Conservation (phyloP, 2,888 invertebrate genomes). For the Parnassius orleans region DNA sequence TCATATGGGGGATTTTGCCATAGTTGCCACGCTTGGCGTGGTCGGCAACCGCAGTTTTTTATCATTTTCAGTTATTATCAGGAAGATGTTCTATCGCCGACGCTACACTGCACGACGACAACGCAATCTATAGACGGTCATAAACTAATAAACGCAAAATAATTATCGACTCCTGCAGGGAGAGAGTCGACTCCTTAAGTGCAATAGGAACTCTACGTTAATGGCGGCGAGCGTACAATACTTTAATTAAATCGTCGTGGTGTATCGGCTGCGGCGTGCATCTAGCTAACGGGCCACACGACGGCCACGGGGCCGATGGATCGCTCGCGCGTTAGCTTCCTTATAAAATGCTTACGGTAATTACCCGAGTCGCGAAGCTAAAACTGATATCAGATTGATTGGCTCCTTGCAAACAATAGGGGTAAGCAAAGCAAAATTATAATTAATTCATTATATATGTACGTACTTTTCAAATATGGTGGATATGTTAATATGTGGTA, state of each 20-base stretch:
- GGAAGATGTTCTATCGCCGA: no score
- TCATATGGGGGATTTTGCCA: no score
- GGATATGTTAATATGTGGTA: no score
- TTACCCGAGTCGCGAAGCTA: constrained; percentile 18
- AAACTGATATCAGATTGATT: constrained; percentile 19
- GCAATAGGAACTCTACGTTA: constrained; percentile 49
- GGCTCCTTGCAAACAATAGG: constrained; percentile 21
- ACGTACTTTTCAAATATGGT: no score
- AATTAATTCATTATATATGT: no score
- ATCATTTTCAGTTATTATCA: no score
- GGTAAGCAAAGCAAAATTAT: background rate
- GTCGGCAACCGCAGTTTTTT: no score
- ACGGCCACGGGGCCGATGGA: constrained; percentile 32
- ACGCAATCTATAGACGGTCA: background rate
- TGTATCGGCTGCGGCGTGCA: constrained; percentile 63
- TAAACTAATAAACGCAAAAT: constrained; percentile 4
- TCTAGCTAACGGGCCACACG: constrained; percentile 64
- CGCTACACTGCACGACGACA: no score
- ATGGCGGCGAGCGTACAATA: constrained; percentile 72
- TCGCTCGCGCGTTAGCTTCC: constrained; percentile 36
- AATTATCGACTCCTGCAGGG: background rate
- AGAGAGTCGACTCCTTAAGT: constrained; percentile 32
- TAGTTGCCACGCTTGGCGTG: no score
- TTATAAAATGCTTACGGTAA: constrained; percentile 38
- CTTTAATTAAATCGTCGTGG: constrained; percentile 77